phyloP scores from a whole-genome alignment of 2,888 invertebrate genomes.

The Platycheirus rosarum region DNA sequence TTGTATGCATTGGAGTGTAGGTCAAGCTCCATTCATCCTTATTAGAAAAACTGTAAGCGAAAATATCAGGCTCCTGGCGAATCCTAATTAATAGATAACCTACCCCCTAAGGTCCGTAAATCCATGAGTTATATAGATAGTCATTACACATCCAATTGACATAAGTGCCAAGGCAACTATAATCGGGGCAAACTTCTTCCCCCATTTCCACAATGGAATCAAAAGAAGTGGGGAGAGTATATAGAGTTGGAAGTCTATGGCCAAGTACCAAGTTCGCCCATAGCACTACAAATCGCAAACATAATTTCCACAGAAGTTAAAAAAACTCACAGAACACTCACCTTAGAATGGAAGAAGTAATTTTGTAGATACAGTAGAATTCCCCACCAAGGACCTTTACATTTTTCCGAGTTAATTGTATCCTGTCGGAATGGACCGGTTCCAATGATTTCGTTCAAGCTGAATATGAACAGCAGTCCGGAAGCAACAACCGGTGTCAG shows the following conservation, averaged over 20 bases:
- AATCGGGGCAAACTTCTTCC: slow-evolving; percentile 75
- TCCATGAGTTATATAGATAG: slow-evolving; percentile 29
- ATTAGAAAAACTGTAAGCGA: slow-evolving; percentile 10
- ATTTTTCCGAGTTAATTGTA: slow-evolving; percentile 67
- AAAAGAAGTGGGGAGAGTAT: slow-evolving; percentile 84
- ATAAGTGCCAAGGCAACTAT: slow-evolving; percentile 66
- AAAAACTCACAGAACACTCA: background rate
- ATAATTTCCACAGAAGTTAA: background rate
- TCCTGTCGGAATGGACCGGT: slow-evolving; percentile 81
- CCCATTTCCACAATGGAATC: slow-evolving; percentile 81
- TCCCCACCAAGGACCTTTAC: slow-evolving; percentile 82
- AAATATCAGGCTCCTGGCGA: background rate
- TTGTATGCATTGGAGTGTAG: slow-evolving; percentile 77
- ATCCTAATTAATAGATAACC: background rate
- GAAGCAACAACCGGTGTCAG: slow-evolving; percentile 83
- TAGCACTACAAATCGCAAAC: slow-evolving; percentile 80
- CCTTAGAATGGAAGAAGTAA: slow-evolving; percentile 74
- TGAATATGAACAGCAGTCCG: slow-evolving; percentile 82
- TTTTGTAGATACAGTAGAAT: slow-evolving; percentile 83
- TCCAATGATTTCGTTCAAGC: slow-evolving; percentile 81
- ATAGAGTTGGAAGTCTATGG: slow-evolving; percentile 84
- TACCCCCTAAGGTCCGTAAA: slow-evolving; percentile 43
- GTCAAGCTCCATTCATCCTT: slow-evolving; percentile 47
- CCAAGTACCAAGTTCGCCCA: slow-evolving; percentile 84
- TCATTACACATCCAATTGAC: slow-evolving; percentile 65